phyloP scores from a whole-genome alignment of 2,888 invertebrate genomes.

The Willowsia nigromaculata region DNA sequence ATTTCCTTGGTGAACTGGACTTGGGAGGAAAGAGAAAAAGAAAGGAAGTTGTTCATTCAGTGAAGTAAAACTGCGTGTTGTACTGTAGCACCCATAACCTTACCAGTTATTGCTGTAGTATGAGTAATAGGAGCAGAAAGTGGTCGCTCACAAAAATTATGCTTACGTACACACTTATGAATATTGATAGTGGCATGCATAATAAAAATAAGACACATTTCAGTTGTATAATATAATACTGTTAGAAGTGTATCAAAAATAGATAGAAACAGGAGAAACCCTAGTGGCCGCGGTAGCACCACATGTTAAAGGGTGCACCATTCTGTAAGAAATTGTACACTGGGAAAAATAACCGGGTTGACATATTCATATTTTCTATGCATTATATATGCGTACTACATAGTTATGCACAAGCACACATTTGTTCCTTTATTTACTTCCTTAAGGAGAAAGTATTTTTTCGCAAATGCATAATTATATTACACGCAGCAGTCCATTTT shows the following conservation, averaged over 20 bases:
- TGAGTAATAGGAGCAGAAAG: too few species aligned
- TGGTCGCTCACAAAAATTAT: background rate
- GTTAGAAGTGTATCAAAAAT: background rate
- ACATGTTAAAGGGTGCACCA: background rate
- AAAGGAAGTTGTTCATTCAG: background rate
- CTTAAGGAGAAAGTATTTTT: background rate
- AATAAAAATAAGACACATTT: conserved; percentile 1
- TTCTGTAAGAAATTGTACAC: background rate
- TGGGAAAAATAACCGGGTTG: background rate
- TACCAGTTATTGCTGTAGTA: background rate
- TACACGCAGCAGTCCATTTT: background rate
- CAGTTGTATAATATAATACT: background rate
- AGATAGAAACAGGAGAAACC: background rate
- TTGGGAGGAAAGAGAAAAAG: too few species aligned
- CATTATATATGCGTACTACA: background rate
- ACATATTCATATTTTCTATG: background rate
- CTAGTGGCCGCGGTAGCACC: background rate
- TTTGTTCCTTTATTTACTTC: background rate
- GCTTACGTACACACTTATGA: background rate
- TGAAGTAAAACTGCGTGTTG: background rate
- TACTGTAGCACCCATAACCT: background rate
- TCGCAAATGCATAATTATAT: background rate
- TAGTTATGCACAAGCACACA: background rate
- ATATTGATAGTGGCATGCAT: background rate
- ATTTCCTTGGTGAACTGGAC: background rate